Percentiles rank a stretch among this genome's conserved stretches.
These are phyloP conservation scores for Hylaea fasciaria DNA, from an alignment of 2,888 invertebrate species.

Conservation along the genomic window DNA sequence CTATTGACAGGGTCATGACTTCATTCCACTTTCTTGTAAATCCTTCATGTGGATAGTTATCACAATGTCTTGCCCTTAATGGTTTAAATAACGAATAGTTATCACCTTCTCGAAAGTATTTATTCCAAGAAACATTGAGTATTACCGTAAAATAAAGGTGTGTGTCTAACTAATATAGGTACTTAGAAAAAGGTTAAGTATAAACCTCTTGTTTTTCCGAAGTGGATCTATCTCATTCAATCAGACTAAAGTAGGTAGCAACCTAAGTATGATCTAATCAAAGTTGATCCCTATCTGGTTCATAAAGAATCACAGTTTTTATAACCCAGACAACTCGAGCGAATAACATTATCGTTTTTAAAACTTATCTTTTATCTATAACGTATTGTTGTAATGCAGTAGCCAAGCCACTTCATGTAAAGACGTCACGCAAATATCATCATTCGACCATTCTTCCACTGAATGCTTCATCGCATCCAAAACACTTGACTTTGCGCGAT, in stretches of 20 bases:
- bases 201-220: too few species aligned
- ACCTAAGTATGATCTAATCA: too few species aligned
- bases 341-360: background rate
- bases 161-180: background rate
- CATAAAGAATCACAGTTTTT: background rate
- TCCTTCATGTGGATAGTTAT: too few species aligned
- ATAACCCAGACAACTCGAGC: slow-evolving; percentile 6
- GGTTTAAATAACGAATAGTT: slow-evolving; percentile 1
- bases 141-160: background rate
- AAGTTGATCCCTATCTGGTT: too few species aligned
- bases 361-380: slow-evolving; percentile 18
- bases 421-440: slow-evolving; percentile 20
- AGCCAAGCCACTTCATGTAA: slow-evolving; percentile 3
- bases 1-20: too few species aligned
- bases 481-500: slow-evolving; percentile 14
- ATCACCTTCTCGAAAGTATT: slow-evolving; percentile 5
- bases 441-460: slow-evolving; percentile 18
- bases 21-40: too few species aligned
- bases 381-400: slow-evolving; percentile 6
- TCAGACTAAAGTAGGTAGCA: too few species aligned
- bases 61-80: background rate
- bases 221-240: too few species aligned
- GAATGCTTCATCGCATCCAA: slow-evolving; percentile 18
- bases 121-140: slow-evolving; percentile 3
- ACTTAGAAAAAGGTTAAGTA: too few species aligned